A percentile compares a stretch with the other conserved stretches of the same genome.
Evolutionary conservation across 37 sponge, comb jelly and placozoan species (phyloP).

Genomic region (Sycon ciliatum): DNA sequence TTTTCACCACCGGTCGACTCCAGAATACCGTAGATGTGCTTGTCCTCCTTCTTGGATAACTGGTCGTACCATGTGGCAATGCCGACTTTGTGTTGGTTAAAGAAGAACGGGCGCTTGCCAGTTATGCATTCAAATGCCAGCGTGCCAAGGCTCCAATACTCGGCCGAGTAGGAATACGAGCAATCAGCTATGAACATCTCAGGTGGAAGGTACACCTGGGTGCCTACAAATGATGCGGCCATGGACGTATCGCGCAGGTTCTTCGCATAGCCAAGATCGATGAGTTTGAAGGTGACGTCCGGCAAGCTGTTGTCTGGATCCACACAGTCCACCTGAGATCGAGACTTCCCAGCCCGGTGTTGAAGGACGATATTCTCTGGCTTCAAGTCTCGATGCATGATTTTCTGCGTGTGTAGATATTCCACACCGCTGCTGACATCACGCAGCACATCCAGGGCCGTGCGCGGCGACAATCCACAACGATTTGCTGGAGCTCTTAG

Average conservation of each 20-base stretch:
- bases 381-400: conserved; percentile 5
- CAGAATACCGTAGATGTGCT: no score
- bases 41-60: no score
- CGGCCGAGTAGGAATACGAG: background rate
- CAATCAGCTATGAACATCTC: no score
- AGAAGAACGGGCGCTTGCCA: conserved; percentile 1
- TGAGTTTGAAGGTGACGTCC: background rate
- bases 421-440: background rate
- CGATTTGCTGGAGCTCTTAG: background rate
- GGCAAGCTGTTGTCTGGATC: background rate
- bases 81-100: no score
- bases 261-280: conserved; percentile 17
- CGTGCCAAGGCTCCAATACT: conserved; percentile 2
- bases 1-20: no score
- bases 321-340: background rate
- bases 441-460: background rate
- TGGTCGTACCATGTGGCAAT: no score
- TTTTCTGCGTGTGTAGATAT: background rate
- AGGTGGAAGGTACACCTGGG: background rate
- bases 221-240: background rate
- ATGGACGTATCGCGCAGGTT: background rate
- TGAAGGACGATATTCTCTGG: conserved; percentile 2
- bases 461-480: background rate
- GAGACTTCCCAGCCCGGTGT: background rate
- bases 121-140: background rate